These are phyloP conservation scores for Bostrychus sinensis DNA, from an alignment of 2,113 vertebrate species.

Conservation along the genomic window DNA sequence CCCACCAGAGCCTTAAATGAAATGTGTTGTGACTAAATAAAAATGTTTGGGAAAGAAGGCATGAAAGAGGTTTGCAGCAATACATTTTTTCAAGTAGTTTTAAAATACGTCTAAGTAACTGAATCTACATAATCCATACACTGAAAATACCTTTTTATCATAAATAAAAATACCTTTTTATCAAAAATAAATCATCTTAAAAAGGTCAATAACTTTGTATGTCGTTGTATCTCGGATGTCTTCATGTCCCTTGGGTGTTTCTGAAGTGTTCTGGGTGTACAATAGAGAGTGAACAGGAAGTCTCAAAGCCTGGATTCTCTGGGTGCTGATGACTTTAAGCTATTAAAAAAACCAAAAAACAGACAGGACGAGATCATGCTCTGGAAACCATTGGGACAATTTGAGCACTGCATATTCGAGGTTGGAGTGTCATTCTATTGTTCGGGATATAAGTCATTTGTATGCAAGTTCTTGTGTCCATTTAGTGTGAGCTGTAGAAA, in stretches of 20 bases:
- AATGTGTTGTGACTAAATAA: no score
- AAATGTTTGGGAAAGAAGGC: background rate
- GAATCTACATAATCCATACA: background rate
- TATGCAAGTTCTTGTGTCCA: constrained; percentile 1
- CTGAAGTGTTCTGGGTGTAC: background rate
- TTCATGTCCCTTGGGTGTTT: background rate
- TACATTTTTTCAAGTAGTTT: background rate
- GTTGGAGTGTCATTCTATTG: constrained; percentile 8
- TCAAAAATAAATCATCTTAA: no score
- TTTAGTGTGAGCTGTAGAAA: constrained; percentile 12
- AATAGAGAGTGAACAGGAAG: no score
- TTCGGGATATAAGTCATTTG: no score
- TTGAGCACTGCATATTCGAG: constrained; percentile 30
- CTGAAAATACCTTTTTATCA: background rate
- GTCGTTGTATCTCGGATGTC: no score
- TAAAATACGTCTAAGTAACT: background rate
- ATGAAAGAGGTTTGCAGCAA: background rate
- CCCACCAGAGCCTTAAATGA: no score
- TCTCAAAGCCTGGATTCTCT: accelerated
- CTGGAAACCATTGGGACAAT: constrained; percentile 22
- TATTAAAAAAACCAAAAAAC: constrained; percentile 31
- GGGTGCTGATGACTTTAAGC: constrained; percentile 14
- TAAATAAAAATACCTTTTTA: no score
- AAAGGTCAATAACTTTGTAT: no score
- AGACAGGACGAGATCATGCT: constrained; percentile 15